phyloP scores from a whole-genome alignment of 2,113 vertebrate genomes.

The Amblyopsis rosae region DNA sequence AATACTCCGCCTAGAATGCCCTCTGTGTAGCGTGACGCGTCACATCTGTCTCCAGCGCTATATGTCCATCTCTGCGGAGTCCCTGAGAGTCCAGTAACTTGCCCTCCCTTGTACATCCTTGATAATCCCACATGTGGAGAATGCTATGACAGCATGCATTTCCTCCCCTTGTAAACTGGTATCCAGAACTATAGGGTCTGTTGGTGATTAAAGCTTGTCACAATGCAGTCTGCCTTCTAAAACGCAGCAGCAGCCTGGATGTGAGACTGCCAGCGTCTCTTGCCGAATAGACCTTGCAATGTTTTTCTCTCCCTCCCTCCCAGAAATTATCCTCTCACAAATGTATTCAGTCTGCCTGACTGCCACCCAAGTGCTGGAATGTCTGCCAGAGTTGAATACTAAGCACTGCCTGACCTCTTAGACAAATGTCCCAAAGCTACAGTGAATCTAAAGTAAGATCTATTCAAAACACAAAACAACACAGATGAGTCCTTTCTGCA shows the following conservation, averaged over 20 bases:
- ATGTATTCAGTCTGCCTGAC: slow-evolving; percentile 29
- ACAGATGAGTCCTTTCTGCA: neutral
- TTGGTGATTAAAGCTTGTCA: slow-evolving; percentile 51
- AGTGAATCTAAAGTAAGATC: neutral
- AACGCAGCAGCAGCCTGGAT: slow-evolving; percentile 28
- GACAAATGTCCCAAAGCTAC: slow-evolving; percentile 7
- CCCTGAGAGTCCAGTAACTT: neutral
- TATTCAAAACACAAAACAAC: slow-evolving; percentile 20
- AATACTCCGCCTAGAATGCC: neutral
- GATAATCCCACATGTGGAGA: slow-evolving; percentile 32
- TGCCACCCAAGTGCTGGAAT: slow-evolving; percentile 25
- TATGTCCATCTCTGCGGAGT: neutral
- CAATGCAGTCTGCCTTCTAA: slow-evolving; percentile 36
- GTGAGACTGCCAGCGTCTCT: slow-evolving; percentile 32
- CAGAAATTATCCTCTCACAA: slow-evolving; percentile 13
- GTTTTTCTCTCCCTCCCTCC: slow-evolving; percentile 8
- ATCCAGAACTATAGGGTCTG: slow-evolving; percentile 29
- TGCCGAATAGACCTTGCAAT: slow-evolving; percentile 23
- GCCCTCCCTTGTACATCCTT: slow-evolving; percentile 1
- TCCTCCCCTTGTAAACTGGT: neutral
- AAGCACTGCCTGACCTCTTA: slow-evolving; percentile 2
- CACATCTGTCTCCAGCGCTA: neutral
- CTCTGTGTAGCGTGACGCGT: neutral
- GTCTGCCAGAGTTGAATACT: slow-evolving; percentile 15
- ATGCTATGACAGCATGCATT: neutral